Percentiles rank a stretch among this genome's conserved stretches.
These are phyloP conservation scores for Larimichthys crocea DNA, from an alignment of 2,113 vertebrate genomes.

Conservation along the genomic window DNA sequence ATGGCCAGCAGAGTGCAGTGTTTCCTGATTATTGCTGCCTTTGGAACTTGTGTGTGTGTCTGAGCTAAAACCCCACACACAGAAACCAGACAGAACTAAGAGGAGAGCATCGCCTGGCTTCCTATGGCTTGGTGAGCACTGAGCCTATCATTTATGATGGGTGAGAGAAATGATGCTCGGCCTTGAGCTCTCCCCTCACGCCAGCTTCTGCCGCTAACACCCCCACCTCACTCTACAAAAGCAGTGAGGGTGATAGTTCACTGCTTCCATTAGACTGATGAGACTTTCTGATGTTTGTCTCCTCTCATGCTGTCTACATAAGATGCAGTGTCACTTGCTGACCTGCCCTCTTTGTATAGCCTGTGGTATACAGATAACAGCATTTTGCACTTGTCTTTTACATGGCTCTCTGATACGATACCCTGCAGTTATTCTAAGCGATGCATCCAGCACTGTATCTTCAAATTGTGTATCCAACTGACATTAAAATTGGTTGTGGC, in stretches of 20 bases:
- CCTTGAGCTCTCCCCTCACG: background rate
- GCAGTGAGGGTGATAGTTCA: slow-evolving; percentile 47
- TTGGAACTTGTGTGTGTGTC: background rate
- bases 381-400: background rate
- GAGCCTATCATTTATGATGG: background rate
- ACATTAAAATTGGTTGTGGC: background rate
- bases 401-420: background rate
- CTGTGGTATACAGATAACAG: background rate
- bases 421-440: background rate
- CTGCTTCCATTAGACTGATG: slow-evolving; percentile 56
- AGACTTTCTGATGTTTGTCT: slow-evolving; percentile 47
- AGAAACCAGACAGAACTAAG: background rate
- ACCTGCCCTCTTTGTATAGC: slow-evolving; percentile 4
- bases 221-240: slow-evolving; percentile 10
- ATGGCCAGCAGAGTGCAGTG: slow-evolving; percentile 44
- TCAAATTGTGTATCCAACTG: background rate
- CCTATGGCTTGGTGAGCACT: background rate
- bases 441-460: background rate
- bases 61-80: slow-evolving; percentile 6
- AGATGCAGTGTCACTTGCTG: slow-evolving; percentile 30
- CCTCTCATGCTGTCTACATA: slow-evolving; percentile 15
- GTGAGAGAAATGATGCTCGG: background rate
- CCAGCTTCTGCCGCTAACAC: background rate
- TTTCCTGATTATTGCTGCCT: background rate
- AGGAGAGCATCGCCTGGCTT: background rate